Evolutionary conservation across 1,140 invertebrate genomes (phyloP), one percentile per base, ranked within the genome.

Genomic region (Gryon sp.): DNA sequence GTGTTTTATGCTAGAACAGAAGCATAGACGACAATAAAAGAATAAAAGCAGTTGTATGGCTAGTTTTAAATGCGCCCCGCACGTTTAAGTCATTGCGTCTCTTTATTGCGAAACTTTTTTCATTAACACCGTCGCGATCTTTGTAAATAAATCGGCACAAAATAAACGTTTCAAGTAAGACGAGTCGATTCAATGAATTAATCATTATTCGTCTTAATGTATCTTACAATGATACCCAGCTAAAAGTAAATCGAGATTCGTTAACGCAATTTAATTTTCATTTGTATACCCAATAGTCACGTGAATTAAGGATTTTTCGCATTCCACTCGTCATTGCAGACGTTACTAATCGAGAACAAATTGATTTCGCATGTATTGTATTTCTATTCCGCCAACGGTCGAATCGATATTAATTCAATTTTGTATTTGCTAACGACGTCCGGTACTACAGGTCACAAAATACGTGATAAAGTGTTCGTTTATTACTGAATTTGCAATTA

Each of bases 101-200:
- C 66, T 73, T 65, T 74, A 66, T 74, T 46, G 38, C 41, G 43
- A 66, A 74, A 74, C 19, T 66, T 59, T 74, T 74, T 74, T 66
- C 59, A 74, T 73, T 57, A 73, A 63, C 50, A 20, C 24, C 11
- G 46, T n/a, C 28, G 11, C 24, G n/a, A 66, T 43, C 38, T 12
- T 40, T 12, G 22, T 40, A 57, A 68, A 32, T 48, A 50, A 52
- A 68, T 46, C 5, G 38, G 3, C 18, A n/a, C 60, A 6, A 15
- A 60, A 20, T 14, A 22, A 55, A 11, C 34, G 9, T 3, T 7
- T 15, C 14, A 26, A 12, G 4, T 15, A 2, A 14, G 15, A 7
- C 8, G 46, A 34, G 4, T 2, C 14, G 6, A 34, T 19, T 55
- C 41, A 16, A 68, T 68, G 41, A 69, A 69, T 69, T 59, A 52